Conservation (phyloP, 2,113 vertebrate genomes). For the Platichthys stellatus region DNA sequence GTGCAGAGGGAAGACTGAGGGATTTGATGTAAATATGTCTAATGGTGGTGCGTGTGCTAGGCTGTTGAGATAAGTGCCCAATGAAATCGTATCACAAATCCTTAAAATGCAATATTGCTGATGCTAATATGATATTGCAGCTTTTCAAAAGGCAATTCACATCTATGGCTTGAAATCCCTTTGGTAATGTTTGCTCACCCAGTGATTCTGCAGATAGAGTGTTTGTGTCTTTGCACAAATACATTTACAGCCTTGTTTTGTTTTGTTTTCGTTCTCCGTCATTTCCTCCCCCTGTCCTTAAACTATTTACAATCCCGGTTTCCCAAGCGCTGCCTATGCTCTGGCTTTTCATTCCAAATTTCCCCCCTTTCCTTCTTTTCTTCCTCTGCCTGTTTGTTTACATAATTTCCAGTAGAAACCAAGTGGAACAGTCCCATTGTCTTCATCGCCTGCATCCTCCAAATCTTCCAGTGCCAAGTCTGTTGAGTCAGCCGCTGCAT, state of each 20-base stretch:
- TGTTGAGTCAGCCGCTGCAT: slow-evolving; percentile 53
- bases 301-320: slow-evolving; percentile 45
- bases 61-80: slow-evolving; percentile 59
- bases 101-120: slow-evolving; percentile 43
- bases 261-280: slow-evolving; percentile 11
- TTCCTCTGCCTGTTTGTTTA: slow-evolving; percentile 20
- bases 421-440: slow-evolving; percentile 49
- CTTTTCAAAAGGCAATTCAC: slow-evolving; percentile 39
- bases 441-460: slow-evolving; percentile 38
- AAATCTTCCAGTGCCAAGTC: slow-evolving; percentile 43
- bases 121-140: slow-evolving; percentile 22
- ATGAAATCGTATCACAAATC: slow-evolving; percentile 46
- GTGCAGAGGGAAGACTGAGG: slow-evolving; percentile 19
- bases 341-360: slow-evolving; percentile 6
- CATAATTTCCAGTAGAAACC: slow-evolving; percentile 52
- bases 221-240: slow-evolving; percentile 29
- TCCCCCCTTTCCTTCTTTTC: slow-evolving; percentile 10
- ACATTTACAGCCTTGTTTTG: slow-evolving; percentile 44
- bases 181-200: slow-evolving; percentile 21
- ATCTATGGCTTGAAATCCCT: slow-evolving; percentile 30
- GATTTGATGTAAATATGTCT: slow-evolving; percentile 65
- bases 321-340: slow-evolving; percentile 16
- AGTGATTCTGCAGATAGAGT: slow-evolving; percentile 3
- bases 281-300: slow-evolving; percentile 26
- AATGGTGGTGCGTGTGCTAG: slow-evolving; percentile 34